A percentile compares a stretch with the other conserved stretches of the same genome.
Conservation (phyloP, 2,888 invertebrate species). For the Cosmia trapezina region DNA sequence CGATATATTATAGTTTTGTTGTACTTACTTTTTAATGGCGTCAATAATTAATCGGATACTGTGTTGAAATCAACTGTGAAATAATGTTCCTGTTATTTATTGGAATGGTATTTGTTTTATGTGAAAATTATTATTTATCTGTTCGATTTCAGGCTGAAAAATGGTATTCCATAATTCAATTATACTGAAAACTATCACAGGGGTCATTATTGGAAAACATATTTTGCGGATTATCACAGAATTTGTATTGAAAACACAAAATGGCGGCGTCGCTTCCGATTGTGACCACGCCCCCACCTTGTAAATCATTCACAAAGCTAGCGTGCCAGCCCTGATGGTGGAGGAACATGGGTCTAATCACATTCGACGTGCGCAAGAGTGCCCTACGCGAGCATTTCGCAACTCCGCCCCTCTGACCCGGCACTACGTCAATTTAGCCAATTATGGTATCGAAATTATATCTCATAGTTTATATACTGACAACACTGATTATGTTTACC, state of each 20-base stretch:
- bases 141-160: too few species aligned
- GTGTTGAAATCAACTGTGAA: constrained; percentile 24
- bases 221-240: background rate
- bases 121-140: background rate
- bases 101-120: background rate
- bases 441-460: constrained; percentile 28
- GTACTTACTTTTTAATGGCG: constrained; percentile 24
- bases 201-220: too few species aligned
- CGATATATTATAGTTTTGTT: constrained; percentile 38
- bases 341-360: constrained; percentile 65
- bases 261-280: background rate
- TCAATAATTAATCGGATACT: constrained; percentile 34
- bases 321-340: constrained; percentile 50
- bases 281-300: background rate
- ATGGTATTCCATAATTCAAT: too few species aligned
- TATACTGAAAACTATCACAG: background rate
- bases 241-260: background rate
- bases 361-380: constrained; percentile 64
- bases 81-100: constrained; percentile 1
- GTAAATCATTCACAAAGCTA: background rate
- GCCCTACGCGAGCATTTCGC: constrained; percentile 57
- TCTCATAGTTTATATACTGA: constrained; percentile 18
- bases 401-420: constrained; percentile 51
- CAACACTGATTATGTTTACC: background rate
- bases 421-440: constrained; percentile 43